These are phyloP conservation scores for Sylvicola cinctus DNA, from an alignment of 2,888 invertebrate genomes.

Conservation along the genomic window DNA sequence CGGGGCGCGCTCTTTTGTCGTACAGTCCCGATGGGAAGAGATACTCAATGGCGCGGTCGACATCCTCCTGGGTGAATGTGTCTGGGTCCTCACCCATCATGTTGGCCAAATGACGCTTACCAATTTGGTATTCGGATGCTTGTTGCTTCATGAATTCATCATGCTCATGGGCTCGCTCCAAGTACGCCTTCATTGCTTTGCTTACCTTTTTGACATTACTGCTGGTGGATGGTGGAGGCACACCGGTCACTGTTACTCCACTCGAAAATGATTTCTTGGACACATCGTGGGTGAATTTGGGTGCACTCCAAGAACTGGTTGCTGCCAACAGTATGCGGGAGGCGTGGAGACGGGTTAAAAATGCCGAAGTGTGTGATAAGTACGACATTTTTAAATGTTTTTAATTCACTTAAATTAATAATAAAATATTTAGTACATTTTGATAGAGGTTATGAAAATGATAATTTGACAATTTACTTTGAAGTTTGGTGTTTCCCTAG, in stretches of 20 bases:
- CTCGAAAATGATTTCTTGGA: no score
- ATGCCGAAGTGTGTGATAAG: no score
- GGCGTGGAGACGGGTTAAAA: no score
- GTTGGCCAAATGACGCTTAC: slow-evolving; percentile 88
- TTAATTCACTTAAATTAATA: no score
- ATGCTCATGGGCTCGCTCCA: slow-evolving; percentile 61
- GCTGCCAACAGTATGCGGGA: no score
- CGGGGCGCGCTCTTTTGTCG: slow-evolving; percentile 65
- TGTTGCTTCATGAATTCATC: slow-evolving; percentile 68
- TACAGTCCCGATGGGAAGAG: slow-evolving; percentile 89
- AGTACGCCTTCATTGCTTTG: slow-evolving; percentile 77
- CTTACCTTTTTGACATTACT: slow-evolving; percentile 37
- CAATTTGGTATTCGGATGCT: slow-evolving; percentile 65
- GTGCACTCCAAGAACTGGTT: no score
- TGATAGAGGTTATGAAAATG: no score
- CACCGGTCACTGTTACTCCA: neutral
- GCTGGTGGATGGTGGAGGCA: neutral
- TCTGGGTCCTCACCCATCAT: slow-evolving; percentile 96
- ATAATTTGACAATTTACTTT: no score
- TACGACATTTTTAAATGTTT: no score
- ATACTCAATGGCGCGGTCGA: slow-evolving; percentile 76
- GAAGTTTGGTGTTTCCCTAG: no score
- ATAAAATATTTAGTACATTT: no score
- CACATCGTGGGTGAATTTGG: no score
- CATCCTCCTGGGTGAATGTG: slow-evolving; percentile 66